phyloP scores from a whole-genome alignment of 2,797 vertebrate species.

The Masticophis lateralis region DNA sequence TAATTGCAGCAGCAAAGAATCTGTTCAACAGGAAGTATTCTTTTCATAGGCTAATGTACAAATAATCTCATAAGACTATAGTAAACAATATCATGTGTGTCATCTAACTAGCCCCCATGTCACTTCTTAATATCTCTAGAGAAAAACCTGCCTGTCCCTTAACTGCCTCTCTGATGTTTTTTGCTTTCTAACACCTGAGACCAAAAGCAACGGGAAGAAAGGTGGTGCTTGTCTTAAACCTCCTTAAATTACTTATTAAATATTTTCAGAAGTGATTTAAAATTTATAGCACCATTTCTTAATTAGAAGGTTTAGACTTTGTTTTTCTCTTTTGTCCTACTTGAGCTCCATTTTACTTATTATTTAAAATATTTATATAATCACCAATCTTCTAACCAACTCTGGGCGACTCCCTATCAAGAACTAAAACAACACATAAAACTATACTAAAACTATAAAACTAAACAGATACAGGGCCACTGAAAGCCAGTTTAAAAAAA shows the following conservation, averaged over 20 bases:
- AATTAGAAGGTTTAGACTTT: not conserved
- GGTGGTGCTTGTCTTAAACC: not conserved
- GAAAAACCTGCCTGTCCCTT: not conserved
- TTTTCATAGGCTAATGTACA: not conserved
- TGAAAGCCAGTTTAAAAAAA: not conserved
- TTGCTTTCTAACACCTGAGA: not conserved
- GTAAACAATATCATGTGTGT: not conserved
- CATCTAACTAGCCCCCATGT: not conserved
- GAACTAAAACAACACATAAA: not conserved
- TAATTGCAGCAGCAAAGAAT: not conserved
- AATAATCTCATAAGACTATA: not conserved
- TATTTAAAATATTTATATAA: not conserved
- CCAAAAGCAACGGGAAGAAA: not conserved
- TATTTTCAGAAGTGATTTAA: conserved; percentile 4
- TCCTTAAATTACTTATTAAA: not conserved
- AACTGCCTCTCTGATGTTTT: not conserved
- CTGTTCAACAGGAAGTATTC: not conserved
- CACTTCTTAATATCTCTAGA: not conserved
- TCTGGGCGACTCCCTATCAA: not conserved
- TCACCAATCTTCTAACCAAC: not conserved
- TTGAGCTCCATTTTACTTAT: not conserved
- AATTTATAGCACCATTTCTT: not conserved
- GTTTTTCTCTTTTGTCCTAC: not conserved
- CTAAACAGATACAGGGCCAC: not conserved
- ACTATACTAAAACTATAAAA: not conserved